Percentiles rank a stretch among this genome's conserved stretches.
phyloP scores from a whole-genome alignment of 2,797 vertebrate genomes.

The Hippoglossus hippoglossus region DNA sequence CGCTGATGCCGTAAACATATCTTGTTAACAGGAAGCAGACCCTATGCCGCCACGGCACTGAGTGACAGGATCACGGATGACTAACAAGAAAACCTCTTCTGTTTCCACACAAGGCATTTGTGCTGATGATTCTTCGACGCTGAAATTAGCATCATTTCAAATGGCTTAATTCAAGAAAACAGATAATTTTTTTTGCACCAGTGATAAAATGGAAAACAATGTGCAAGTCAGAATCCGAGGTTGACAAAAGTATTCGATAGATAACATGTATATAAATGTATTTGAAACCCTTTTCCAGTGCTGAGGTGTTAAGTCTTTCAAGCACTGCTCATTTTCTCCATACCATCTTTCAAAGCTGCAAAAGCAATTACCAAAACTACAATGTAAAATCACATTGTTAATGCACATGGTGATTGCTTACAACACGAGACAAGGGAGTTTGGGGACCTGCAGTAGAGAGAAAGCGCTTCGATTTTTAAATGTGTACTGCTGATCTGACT shows the following conservation, averaged over 20 bases:
- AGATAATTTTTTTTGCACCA: neutral
- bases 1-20: slow-evolving; percentile 81
- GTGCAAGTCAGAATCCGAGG: neutral
- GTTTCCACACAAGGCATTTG: slow-evolving; percentile 47
- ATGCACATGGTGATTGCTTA: slow-evolving; percentile 72
- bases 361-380: slow-evolving; percentile 61
- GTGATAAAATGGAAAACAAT: neutral
- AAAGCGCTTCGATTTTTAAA: slow-evolving; percentile 80
- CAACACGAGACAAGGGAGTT: slow-evolving; percentile 63
- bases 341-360: slow-evolving; percentile 13
- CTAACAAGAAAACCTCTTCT: slow-evolving; percentile 64
- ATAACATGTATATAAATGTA: neutral
- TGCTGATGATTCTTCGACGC: slow-evolving; percentile 42
- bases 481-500: slow-evolving; percentile 75
- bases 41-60: slow-evolving; percentile 72
- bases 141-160: slow-evolving; percentile 19
- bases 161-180: neutral
- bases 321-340: slow-evolving; percentile 17
- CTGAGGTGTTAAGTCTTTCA: neutral
- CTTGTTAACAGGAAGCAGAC: slow-evolving; percentile 84
- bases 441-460: slow-evolving; percentile 49
- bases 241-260: neutral
- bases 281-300: neutral
- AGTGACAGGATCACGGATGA: slow-evolving; percentile 78
- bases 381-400: slow-evolving; percentile 66